A percentile compares a stretch with the other conserved stretches of the same genome.
These are phyloP conservation scores for Pitta sordida DNA, from an alignment of 2,113 vertebrate genomes.

Conservation along the genomic window DNA sequence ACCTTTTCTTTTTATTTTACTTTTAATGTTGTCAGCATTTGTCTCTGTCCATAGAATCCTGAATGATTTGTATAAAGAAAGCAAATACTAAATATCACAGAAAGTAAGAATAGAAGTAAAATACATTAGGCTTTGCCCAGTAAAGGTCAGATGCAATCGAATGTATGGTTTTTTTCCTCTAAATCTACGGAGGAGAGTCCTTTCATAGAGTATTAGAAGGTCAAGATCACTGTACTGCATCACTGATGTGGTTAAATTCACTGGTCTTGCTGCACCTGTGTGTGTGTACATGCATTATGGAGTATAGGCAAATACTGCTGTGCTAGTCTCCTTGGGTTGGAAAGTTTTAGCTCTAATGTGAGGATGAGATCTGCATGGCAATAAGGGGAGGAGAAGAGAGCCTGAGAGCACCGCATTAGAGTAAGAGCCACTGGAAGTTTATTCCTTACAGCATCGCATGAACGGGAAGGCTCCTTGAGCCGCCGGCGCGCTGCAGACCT, in stretches of 20 bases:
- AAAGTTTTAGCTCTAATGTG: slow-evolving; percentile 8
- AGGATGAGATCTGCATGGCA: slow-evolving; percentile 10
- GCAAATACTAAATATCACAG: background rate
- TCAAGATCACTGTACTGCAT: background rate
- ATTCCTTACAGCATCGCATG: background rate
- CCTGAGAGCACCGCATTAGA: background rate
- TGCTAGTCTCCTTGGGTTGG: background rate
- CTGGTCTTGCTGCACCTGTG: background rate
- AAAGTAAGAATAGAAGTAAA: background rate
- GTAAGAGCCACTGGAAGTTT: background rate
- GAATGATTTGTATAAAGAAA: background rate
- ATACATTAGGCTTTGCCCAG: background rate
- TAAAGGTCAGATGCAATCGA: background rate
- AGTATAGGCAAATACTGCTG: background rate
- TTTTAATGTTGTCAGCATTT: background rate
- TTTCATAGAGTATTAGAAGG: background rate
- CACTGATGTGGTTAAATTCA: background rate
- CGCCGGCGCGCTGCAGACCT: background rate
- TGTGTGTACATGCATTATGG: background rate
- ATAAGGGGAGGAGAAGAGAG: background rate
- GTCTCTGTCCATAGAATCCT: background rate
- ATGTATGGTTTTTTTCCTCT: background rate
- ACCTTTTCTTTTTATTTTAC: background rate
- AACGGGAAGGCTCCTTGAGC: background rate
- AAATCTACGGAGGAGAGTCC: background rate